Conservation (phyloP, 2,113 vertebrate genomes). For the Mionectes macconnelli region DNA sequence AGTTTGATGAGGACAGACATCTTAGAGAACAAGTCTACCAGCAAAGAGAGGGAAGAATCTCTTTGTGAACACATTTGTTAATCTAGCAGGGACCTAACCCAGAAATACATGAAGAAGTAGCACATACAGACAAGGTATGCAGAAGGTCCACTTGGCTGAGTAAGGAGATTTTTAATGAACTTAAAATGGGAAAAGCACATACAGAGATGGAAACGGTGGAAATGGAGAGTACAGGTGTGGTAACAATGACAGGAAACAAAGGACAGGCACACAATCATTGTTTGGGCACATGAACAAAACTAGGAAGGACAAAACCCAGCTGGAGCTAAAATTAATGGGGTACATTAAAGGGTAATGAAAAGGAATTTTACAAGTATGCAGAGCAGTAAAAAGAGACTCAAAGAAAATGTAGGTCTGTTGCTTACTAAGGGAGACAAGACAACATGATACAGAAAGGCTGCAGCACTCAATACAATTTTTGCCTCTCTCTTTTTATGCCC, state of each 20-base stretch:
- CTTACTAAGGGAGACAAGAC: neutral
- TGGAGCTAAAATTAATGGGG: neutral
- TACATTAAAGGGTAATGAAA: neutral
- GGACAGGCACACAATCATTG: neutral
- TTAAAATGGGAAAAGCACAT: conserved; percentile 5
- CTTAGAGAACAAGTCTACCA: neutral
- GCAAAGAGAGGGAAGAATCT: neutral
- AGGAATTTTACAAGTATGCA: neutral
- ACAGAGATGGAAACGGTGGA: conserved; percentile 13
- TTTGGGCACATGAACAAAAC: neutral
- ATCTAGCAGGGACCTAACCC: neutral
- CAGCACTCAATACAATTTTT: neutral
- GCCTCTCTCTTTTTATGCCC: neutral
- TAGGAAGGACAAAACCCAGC: neutral
- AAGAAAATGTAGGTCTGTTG: neutral
- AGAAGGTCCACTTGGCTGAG: neutral
- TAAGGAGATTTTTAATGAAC: neutral
- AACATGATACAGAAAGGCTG: neutral
- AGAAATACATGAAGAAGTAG: neutral
- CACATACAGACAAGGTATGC: neutral
- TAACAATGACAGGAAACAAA: conserved; percentile 4
- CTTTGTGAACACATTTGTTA: neutral
- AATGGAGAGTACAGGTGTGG: neutral
- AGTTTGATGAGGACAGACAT: neutral
- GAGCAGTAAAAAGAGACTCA: neutral